Percentiles rank a stretch among this genome's conserved stretches.
Evolutionary conservation across 2,797 vertebrate genomes (phyloP).

Genomic region (Lerista edwardsae): DNA sequence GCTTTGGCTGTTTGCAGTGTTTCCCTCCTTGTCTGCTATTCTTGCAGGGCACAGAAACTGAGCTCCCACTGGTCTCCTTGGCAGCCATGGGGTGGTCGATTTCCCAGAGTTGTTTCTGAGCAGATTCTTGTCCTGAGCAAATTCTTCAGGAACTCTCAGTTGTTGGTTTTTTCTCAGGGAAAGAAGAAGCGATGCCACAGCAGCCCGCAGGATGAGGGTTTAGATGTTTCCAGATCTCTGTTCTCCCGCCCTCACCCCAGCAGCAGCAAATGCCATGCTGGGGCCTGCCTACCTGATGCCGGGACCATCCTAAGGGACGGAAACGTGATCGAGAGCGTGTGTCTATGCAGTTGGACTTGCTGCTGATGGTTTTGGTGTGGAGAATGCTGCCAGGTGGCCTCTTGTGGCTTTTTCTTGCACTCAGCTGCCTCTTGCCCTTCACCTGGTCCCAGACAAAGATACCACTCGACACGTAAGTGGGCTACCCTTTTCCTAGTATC

Average conservation of each 20-base stretch:
- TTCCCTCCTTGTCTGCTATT: constrained; percentile 15
- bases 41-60: background rate
- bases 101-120: accelerated
- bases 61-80: accelerated
- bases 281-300: background rate
- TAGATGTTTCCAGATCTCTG: background rate
- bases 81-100: background rate
- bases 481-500: background rate
- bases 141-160: background rate
- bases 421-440: constrained; percentile 72
- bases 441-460: constrained; percentile 85
- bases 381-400: constrained; percentile 68
- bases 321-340: constrained; percentile 7
- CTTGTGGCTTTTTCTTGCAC: constrained; percentile 79
- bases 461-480: constrained; percentile 90
- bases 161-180: background rate
- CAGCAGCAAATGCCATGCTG: constrained; percentile 12
- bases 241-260: background rate
- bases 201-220: background rate
- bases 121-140: background rate
- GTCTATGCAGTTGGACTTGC: background rate
- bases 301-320: background rate
- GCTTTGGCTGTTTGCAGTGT: constrained; percentile 34
- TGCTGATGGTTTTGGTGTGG: constrained; percentile 40
- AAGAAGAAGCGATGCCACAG: background rate